Conservation (phyloP, 2,888 invertebrate species). For the Volucella zonaria region DNA sequence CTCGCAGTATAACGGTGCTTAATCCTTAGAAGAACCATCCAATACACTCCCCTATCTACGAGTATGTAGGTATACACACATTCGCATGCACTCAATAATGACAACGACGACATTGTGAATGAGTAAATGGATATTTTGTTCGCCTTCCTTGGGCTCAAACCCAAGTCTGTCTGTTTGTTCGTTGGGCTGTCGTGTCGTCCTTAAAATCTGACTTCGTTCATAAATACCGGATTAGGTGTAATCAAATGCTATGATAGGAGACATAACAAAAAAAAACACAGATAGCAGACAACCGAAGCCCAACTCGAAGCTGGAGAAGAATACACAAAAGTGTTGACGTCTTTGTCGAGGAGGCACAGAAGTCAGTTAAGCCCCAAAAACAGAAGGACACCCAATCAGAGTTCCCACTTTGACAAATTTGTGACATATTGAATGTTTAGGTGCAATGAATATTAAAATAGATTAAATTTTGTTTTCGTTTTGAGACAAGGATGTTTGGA, state of each 20-base stretch:
- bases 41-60: background rate
- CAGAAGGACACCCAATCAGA: too few relatives aligned
- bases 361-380: too few relatives aligned
- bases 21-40: constrained; percentile 59
- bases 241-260: constrained; percentile 58
- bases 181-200: constrained; percentile 61
- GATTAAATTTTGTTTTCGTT: too few relatives aligned
- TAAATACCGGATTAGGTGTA: constrained; percentile 72
- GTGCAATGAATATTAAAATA: too few relatives aligned
- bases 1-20: constrained; percentile 34
- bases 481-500: too few relatives aligned
- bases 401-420: too few relatives aligned
- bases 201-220: constrained; percentile 67
- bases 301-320: constrained; percentile 10
- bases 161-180: constrained; percentile 31
- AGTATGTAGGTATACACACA: background rate
- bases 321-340: constrained; percentile 40
- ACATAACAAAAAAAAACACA: background rate
- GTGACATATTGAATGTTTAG: too few relatives aligned
- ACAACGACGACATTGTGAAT: constrained; percentile 26
- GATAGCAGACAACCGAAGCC: background rate
- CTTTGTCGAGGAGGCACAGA: background rate
- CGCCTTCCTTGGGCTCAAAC: constrained; percentile 7
- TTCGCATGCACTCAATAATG: constrained; percentile 9
- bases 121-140: constrained; percentile 15